These are phyloP conservation scores for Aplysia californica DNA, from an alignment of 1,140 invertebrate species.

Conservation along the genomic window DNA sequence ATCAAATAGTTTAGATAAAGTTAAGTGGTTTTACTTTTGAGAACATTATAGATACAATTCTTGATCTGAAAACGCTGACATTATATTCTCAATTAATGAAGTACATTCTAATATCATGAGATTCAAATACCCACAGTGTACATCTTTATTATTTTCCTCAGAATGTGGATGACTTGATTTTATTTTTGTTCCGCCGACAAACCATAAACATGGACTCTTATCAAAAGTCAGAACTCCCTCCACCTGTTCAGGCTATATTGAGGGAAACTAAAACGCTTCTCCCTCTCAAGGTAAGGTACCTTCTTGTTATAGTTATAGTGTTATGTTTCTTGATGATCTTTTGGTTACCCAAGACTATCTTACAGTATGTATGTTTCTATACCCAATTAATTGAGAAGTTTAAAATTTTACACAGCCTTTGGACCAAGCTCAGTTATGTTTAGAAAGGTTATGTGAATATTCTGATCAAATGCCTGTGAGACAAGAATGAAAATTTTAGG, in stretches of 20 bases:
- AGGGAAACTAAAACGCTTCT: constrained; percentile 47
- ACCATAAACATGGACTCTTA: constrained; percentile 23
- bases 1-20: too few species aligned
- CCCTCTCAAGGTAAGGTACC: constrained; percentile 41
- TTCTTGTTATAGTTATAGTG: too few species aligned
- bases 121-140: neutral
- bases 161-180: constrained; percentile 64
- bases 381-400: too few species aligned
- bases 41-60: neutral
- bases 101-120: neutral
- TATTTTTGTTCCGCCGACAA: constrained; percentile 64
- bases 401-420: too few species aligned
- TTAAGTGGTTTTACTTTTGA: too few species aligned
- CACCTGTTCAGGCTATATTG: constrained; percentile 60
- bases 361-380: too few species aligned
- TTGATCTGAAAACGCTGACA: neutral
- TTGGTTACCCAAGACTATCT: too few species aligned
- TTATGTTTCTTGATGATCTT: too few species aligned
- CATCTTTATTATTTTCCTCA: constrained; percentile 32
- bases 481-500: too few species aligned
- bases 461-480: too few species aligned
- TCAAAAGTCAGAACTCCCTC: constrained; percentile 55
- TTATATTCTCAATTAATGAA: neutral
- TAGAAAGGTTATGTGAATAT: too few species aligned
- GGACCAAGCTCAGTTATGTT: too few species aligned